phyloP scores from a whole-genome alignment of 2,797 vertebrate species.

The Pipistrellus nathusii region DNA sequence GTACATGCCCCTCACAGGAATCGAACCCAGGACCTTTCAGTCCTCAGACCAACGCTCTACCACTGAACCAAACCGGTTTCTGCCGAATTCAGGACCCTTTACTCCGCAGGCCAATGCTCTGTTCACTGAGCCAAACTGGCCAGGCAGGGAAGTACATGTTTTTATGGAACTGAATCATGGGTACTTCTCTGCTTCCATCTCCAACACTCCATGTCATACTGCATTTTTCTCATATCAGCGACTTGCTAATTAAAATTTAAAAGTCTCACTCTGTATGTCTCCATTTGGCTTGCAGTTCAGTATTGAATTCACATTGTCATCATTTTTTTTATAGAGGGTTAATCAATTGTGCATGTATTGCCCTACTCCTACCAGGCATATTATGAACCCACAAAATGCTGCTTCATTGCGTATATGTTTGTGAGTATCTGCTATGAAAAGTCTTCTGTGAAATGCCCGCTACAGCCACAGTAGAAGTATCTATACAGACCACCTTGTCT shows the following conservation, averaged over 20 bases:
- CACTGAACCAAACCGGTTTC: too few species aligned
- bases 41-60: too few species aligned
- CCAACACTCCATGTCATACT: not conserved
- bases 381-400: not conserved
- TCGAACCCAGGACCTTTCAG: too few species aligned
- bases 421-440: not conserved
- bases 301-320: not conserved
- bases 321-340: not conserved
- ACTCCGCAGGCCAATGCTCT: too few species aligned
- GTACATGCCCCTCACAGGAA: too few species aligned
- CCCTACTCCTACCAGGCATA: not conserved
- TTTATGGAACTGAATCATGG: not conserved
- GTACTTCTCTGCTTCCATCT: not conserved
- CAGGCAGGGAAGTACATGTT: not conserved
- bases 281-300: not conserved
- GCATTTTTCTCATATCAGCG: not conserved
- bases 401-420: not conserved
- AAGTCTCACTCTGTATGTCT: not conserved
- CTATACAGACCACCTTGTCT: not conserved
- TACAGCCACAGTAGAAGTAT: not conserved
- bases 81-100: too few species aligned
- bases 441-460: not conserved
- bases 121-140: too few species aligned
- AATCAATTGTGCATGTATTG: not conserved
- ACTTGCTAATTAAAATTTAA: not conserved